phyloP scores from a whole-genome alignment of 1,140 invertebrate genomes.

The Teleopsis dalmanni region DNA sequence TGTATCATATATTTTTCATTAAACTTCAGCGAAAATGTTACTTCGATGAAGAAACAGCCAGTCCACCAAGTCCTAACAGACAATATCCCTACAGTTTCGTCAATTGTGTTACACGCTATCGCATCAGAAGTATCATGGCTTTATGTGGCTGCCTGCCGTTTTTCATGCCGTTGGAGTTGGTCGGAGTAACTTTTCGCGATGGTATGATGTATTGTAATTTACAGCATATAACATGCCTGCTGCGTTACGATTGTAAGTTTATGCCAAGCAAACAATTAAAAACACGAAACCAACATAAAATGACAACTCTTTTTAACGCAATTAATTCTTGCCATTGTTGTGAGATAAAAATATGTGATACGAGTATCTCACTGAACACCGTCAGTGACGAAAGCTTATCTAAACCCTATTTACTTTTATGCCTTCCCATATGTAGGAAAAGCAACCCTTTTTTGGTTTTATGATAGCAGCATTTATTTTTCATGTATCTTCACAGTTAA shows the following conservation, averaged over 20 bases:
- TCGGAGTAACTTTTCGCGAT: slow-evolving; percentile 15
- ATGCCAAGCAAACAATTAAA: no score
- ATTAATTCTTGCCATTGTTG: no score
- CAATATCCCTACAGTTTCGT: slow-evolving; percentile 37
- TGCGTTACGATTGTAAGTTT: slow-evolving; percentile 34
- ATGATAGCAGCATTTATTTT: no score
- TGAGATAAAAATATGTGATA: no score
- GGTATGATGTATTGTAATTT: slow-evolving; percentile 31
- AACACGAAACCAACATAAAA: no score
- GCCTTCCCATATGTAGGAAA: no score
- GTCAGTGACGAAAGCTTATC: no score
- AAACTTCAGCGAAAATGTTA: slow-evolving; percentile 38
- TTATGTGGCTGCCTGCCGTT: slow-evolving; percentile 52
- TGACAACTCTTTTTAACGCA: no score
- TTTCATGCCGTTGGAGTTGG: slow-evolving; percentile 44
- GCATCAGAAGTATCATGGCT: slow-evolving; percentile 46
- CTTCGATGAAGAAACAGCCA: slow-evolving; percentile 37
- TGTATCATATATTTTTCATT: no score
- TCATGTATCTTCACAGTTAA: slow-evolving; percentile 27
- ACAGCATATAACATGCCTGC: slow-evolving; percentile 31
- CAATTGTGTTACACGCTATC: slow-evolving; percentile 51
- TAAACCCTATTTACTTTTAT: no score
- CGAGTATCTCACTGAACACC: no score
- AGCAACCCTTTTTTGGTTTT: no score
- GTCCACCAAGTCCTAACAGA: slow-evolving; percentile 15